phyloP scores from a whole-genome alignment of 2,797 vertebrate species.

The Perodicticus potto region DNA sequence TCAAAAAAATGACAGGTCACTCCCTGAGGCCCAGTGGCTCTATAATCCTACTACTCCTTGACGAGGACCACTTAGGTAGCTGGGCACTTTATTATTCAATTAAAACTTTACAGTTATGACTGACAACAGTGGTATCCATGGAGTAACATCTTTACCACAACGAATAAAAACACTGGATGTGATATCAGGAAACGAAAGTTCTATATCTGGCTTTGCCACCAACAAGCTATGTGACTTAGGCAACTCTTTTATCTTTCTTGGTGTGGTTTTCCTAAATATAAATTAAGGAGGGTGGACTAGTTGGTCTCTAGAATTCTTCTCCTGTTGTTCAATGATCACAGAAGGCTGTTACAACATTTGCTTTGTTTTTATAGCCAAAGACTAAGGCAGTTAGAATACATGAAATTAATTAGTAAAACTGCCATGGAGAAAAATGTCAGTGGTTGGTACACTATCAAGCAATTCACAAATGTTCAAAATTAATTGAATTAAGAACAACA shows the following conservation, averaged over 20 bases:
- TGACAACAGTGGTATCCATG: background rate
- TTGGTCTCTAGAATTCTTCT: constrained; percentile 25
- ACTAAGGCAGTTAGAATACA: constrained; percentile 70
- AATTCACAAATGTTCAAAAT: constrained; percentile 74
- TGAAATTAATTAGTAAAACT: constrained; percentile 76
- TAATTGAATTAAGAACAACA: constrained; percentile 80
- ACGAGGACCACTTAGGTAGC: background rate
- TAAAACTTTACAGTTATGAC: background rate
- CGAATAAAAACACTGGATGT: constrained; percentile 11
- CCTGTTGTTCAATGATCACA: background rate
- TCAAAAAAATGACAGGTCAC: constrained; percentile 10
- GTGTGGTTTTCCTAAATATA: constrained; percentile 37
- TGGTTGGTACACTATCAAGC: constrained; percentile 69
- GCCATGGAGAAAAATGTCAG: constrained; percentile 71
- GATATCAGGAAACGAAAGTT: constrained; percentile 46
- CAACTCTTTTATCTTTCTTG: background rate
- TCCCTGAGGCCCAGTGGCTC: background rate
- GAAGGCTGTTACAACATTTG: constrained; percentile 42
- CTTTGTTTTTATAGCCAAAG: background rate
- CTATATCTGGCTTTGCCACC: constrained; percentile 24
- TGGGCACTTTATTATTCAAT: background rate
- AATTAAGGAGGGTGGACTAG: constrained; percentile 32
- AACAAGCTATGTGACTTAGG: constrained; percentile 38
- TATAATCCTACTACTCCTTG: background rate
- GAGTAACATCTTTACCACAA: constrained; percentile 18